Conservation (phyloP, 1,140 invertebrate species). For the Orchestia grillus region DNA sequence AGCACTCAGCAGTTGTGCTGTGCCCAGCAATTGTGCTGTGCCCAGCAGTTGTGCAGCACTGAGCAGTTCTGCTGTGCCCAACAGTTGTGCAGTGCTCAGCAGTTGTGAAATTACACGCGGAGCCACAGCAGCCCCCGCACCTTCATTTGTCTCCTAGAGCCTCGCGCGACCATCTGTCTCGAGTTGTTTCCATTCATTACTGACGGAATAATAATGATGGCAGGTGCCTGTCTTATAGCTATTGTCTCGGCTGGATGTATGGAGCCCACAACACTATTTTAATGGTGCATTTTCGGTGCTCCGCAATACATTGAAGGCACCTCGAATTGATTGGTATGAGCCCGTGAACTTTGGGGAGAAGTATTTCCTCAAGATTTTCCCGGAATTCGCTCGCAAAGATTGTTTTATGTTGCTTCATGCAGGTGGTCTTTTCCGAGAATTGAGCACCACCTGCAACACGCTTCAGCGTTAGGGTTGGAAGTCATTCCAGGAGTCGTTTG, state of each 20-base stretch:
- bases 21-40: too few species aligned
- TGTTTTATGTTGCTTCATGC: not conserved
- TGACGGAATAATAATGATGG: conserved; percentile 19
- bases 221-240: conserved; percentile 22
- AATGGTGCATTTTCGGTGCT: not conserved
- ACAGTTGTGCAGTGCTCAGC: not conserved
- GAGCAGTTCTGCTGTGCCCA: too few species aligned
- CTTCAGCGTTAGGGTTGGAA: not conserved
- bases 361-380: not conserved
- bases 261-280: not conserved
- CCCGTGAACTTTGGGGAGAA: not conserved
- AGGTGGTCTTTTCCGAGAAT: not conserved
- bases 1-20: too few species aligned
- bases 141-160: not conserved
- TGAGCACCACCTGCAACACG: not conserved
- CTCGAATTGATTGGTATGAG: conserved; percentile 3
- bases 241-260: conserved; percentile 34
- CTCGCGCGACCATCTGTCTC: not conserved
- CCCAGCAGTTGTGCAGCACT: too few species aligned
- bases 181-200: conserved; percentile 20
- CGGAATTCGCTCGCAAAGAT: not conserved
- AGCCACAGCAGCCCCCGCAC: not conserved
- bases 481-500: not conserved
- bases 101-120: not conserved
- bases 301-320: not conserved